These are phyloP conservation scores for Irena cyanogastra DNA, from an alignment of 2,113 vertebrate species.

Conservation along the genomic window DNA sequence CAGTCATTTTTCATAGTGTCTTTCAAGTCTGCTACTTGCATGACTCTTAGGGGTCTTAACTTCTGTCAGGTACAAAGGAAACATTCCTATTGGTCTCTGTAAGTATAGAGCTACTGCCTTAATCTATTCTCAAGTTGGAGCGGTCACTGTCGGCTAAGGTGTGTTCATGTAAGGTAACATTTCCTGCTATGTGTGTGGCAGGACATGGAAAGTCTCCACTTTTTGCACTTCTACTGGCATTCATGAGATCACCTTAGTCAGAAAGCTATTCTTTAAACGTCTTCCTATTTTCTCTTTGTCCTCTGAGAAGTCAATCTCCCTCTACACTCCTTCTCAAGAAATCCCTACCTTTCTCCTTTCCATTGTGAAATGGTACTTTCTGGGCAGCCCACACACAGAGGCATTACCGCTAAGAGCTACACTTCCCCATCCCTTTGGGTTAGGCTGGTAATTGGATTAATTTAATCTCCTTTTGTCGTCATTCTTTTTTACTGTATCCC, in stretches of 20 bases:
- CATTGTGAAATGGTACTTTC: background rate
- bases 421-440: background rate
- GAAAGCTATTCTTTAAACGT: background rate
- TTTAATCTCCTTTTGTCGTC: constrained; percentile 58
- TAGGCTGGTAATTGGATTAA: constrained; percentile 45
- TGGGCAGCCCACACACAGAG: background rate
- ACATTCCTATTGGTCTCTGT: background rate
- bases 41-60: background rate
- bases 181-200: background rate
- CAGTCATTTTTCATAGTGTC: background rate
- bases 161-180: background rate
- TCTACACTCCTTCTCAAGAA: background rate
- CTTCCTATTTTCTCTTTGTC: background rate
- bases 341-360: background rate
- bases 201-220: background rate
- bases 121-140: background rate
- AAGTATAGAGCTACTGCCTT: background rate
- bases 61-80: background rate
- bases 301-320: background rate
- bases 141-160: background rate
- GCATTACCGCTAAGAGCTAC: background rate
- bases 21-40: background rate
- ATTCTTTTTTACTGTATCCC: constrained; percentile 42
- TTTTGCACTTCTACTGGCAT: background rate
- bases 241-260: background rate